phyloP scores from a whole-genome alignment of 2,888 invertebrate genomes.

The Phyllotreta striolata region DNA sequence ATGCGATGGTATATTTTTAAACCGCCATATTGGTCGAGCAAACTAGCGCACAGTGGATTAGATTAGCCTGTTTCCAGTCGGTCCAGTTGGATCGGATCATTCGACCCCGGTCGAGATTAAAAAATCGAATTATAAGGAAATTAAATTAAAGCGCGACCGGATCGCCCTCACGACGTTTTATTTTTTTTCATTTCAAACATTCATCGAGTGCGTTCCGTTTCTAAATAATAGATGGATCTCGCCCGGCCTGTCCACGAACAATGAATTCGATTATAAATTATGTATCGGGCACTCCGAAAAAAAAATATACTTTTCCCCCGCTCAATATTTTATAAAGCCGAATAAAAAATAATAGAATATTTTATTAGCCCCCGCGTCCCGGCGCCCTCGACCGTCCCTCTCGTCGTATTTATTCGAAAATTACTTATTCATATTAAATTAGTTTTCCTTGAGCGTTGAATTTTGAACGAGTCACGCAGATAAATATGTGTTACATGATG shows the following conservation, averaged over 20 bases:
- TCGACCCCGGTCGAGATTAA: neutral
- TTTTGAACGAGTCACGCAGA: conserved; percentile 60
- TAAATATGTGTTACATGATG: conserved; percentile 54
- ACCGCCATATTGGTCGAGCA: neutral
- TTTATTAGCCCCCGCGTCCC: conserved; percentile 60
- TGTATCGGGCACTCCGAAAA: conserved; percentile 60
- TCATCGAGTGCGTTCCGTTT: conserved; percentile 22
- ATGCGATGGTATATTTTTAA: neutral
- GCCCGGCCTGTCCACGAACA: conserved; percentile 54
- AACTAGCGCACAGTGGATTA: no score
- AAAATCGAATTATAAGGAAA: conserved; percentile 10
- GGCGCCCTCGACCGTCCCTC: conserved; percentile 50
- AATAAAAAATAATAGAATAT: conserved; percentile 57
- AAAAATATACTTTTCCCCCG: conserved; percentile 60
- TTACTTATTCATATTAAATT: conserved; percentile 63
- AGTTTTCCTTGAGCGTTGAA: conserved; percentile 61
- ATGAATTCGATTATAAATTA: conserved; percentile 61
- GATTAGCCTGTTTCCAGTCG: no score
- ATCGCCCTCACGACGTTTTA: conserved; percentile 17
- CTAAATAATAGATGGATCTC: conserved; percentile 49
- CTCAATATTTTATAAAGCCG: conserved; percentile 50
- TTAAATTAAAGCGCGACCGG: conserved; percentile 21
- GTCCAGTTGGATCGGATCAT: neutral
- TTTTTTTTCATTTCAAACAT: conserved; percentile 30
- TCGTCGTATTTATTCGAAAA: conserved; percentile 61